Evolutionary conservation across 2,113 vertebrate genomes (phyloP), one percentile per base, ranked within the genome.

Genomic region (Peromyscus polionotus): DNA sequence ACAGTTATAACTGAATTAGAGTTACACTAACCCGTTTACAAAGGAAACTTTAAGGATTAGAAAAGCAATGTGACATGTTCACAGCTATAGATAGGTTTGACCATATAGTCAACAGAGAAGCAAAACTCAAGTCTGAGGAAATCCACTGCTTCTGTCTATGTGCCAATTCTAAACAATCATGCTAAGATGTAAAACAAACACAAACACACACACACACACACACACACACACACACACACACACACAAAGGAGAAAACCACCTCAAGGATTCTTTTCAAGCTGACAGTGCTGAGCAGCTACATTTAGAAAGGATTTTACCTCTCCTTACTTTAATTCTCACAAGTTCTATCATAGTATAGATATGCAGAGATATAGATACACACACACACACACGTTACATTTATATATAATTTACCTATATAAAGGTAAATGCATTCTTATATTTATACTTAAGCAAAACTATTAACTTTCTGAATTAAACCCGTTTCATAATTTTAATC

Each of bases 391-490:
- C n/a, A 54, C 26, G n/a, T 12, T 31, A 48, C 48, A 20, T 31
- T 33, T 85, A 68, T 3, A 59, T 33, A 79, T 28, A 77, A 84
- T 81, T 77, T 91, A 88, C 12, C 39, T 72, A 73, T 26, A 8
- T 48, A 75, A 39, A 63, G n/a, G 59, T 42, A 84, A 84, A 63
- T 17, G 81, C 14, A n/a, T 16, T 72, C 42, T 9, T 76, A 39
- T 59, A 91, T 96, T 91, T 95, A 59, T 70, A 81, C 54, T 80
- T 94, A 84, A 20, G 5, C 72, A 87, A 92, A 89, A 39, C 17
- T 19, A 93, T 61, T 91, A 80, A 70, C 26, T 93, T 93, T 93
- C 51, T 63, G 77, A 93, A 90, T 22, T 51, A 89, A 95, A 86
- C 17, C 28, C 86, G 73, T 93, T 92, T 88, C n/a, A 93, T 75